These are phyloP conservation scores for Rhynchophorus ferrugineus DNA, from an alignment of 1,140 invertebrate genomes.

Conservation along the genomic window DNA sequence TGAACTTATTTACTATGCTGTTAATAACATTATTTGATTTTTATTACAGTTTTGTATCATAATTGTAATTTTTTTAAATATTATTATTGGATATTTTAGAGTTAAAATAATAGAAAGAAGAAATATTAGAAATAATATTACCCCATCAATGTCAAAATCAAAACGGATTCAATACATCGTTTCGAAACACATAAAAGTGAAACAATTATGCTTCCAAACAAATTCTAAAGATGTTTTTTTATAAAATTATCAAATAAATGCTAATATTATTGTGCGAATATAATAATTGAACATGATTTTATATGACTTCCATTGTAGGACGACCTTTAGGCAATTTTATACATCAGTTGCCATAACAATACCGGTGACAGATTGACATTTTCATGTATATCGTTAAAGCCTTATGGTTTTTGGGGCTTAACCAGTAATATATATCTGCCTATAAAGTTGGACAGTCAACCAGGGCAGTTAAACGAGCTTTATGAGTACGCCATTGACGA, in stretches of 20 bases:
- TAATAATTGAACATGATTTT: neutral
- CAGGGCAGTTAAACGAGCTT: neutral
- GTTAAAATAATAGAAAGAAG: neutral
- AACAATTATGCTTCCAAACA: too few relatives aligned
- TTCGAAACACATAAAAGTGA: too few relatives aligned
- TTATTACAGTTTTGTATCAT: too few relatives aligned
- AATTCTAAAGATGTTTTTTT: too few relatives aligned
- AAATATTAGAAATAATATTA: neutral
- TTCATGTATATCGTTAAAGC: slow-evolving; percentile 1
- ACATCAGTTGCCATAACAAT: neutral
- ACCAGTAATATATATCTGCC: slow-evolving; percentile 1
- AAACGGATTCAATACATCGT: too few relatives aligned
- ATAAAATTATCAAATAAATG: neutral
- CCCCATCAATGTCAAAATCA: neutral
- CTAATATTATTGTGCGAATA: neutral
- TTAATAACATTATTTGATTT: too few relatives aligned
- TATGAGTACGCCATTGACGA: neutral
- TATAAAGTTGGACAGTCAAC: neutral
- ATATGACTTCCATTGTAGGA: neutral
- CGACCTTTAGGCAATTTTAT: neutral
- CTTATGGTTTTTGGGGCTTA: slow-evolving; percentile 1
- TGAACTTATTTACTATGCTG: too few relatives aligned
- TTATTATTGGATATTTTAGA: neutral
- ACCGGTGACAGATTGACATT: slow-evolving; percentile 2
- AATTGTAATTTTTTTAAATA: too few relatives aligned